Evolutionary conservation across 2,888 invertebrate genomes (phyloP).

Genomic region (Poecilobothrus nobilitatus): DNA sequence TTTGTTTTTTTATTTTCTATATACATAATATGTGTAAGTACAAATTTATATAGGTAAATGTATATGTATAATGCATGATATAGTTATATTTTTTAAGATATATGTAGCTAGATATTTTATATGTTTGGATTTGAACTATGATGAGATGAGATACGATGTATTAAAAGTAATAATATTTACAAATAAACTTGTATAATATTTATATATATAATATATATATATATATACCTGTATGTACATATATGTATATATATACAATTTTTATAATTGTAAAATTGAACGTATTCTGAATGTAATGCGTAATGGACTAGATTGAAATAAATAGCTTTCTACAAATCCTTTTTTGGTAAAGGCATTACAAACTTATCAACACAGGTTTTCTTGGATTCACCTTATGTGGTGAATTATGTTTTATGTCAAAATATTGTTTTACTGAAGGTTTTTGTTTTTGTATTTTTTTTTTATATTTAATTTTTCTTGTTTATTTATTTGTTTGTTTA

Average conservation of each 20-base stretch:
- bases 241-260: background rate
- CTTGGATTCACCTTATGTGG: conserved; percentile 4
- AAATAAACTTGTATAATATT: background rate
- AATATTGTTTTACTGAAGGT: conserved; percentile 4
- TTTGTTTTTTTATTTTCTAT: too few species aligned
- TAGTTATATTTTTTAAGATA: too few species aligned
- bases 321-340: conserved; percentile 33
- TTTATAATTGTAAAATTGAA: too few species aligned
- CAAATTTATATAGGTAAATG: too few species aligned
- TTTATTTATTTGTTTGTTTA: background rate
- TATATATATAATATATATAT: background rate
- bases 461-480: too few species aligned
- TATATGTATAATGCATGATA: too few species aligned
- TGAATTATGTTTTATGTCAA: conserved; percentile 6
- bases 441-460: background rate
- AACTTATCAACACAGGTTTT: conserved; percentile 17
- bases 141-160: too few species aligned
- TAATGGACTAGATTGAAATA: conserved; percentile 25
- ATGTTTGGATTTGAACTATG: too few species aligned
- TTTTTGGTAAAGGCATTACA: conserved; percentile 31
- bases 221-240: background rate
- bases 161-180: background rate
- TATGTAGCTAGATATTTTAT: too few species aligned
- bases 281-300: background rate
- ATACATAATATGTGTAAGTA: too few species aligned